Base-by-base conservation (phyloP, 2,888 invertebrate species). In the Marasmarcha lunaedactyla region DNA sequence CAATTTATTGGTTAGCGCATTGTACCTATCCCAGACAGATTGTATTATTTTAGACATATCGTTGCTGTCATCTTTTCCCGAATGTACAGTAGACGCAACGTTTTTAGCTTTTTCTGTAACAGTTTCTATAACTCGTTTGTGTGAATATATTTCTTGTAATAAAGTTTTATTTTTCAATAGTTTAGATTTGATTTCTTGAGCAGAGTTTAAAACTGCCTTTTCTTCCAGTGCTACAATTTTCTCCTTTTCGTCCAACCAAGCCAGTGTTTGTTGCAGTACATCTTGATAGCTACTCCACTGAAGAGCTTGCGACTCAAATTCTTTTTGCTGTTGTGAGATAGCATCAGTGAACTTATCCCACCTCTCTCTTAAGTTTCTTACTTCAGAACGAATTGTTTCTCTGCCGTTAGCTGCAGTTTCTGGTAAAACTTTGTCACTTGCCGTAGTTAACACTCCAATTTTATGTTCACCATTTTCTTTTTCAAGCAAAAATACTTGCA, bases 351-450 rank as follows among this genome's bases (percentile, higher is more conserved):
- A 81, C 62, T 87, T 88, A 55, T 97, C 97, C 94, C 95, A 97
- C 58, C 93, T 86, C 59, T 94, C 93, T 52, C 94, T 87, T 11
- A 94, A 86, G 15, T 87, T 85, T 55, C 94, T 86, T 42, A 97
- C 78, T 63, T 96, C 93, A 48, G 91, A 89, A n/a, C 97, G 87
- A 41, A 97, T 90, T 39, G 87, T 88, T 67, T 98, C 97, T 45
- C 97, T 87, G 0, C 97, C 97, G 51, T 90, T 90, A 0, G 97
- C 91, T 7, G 96, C 93, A 1, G 97, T 98, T 67, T 95, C 95
- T 0, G 96, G 94, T 45, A 95, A 86, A n/a, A 97, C 88, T 63
- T 92, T 90, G 59, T 98, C 97, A 1, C 95, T 95, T 0, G 91
- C 86, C 2, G 89, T 85, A 10, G 91, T 90, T 12, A 95, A 71